phyloP scores from a whole-genome alignment of 2,888 invertebrate species.

The Eristalis arbustorum region DNA sequence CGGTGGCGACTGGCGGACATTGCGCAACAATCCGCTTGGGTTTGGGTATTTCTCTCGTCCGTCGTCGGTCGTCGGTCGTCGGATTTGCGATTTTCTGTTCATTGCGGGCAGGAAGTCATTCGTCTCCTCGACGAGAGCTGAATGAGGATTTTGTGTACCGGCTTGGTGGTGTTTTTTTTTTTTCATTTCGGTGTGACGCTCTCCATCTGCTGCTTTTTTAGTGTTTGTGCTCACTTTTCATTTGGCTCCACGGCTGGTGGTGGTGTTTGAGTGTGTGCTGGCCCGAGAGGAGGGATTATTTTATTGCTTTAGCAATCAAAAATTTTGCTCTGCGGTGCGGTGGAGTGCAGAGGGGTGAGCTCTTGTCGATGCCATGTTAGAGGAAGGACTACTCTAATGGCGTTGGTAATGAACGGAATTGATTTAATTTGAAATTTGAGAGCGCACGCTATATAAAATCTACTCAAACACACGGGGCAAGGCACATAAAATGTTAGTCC shows the following conservation, averaged over 20 bases:
- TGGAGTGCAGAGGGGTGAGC: neutral
- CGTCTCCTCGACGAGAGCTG: slow-evolving; percentile 53
- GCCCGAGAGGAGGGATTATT: slow-evolving; percentile 14
- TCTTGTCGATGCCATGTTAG: neutral
- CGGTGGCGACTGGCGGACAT: slow-evolving; percentile 56
- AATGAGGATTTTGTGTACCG: slow-evolving; percentile 17
- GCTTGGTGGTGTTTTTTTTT: neutral
- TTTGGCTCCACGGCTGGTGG: neutral
- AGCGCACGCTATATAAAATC: neutral
- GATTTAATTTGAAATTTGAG: slow-evolving; percentile 50
- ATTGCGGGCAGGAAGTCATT: slow-evolving; percentile 68
- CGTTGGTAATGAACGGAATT: slow-evolving; percentile 52
- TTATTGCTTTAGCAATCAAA: slow-evolving; percentile 46
- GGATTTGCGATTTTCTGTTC: slow-evolving; percentile 62
- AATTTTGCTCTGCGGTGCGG: neutral
- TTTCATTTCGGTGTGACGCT: slow-evolving; percentile 1
- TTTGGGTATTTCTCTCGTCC: neutral
- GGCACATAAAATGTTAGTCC: neutral
- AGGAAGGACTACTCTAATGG: slow-evolving; percentile 1
- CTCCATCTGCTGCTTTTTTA: slow-evolving; percentile 39
- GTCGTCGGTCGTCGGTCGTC: neutral
- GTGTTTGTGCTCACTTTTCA: neutral
- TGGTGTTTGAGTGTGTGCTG: neutral
- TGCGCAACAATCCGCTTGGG: slow-evolving; percentile 58
- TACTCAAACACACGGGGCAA: neutral